These are phyloP conservation scores for Laticauda colubrina DNA, from an alignment of 2,113 vertebrate genomes.

Conservation along the genomic window DNA sequence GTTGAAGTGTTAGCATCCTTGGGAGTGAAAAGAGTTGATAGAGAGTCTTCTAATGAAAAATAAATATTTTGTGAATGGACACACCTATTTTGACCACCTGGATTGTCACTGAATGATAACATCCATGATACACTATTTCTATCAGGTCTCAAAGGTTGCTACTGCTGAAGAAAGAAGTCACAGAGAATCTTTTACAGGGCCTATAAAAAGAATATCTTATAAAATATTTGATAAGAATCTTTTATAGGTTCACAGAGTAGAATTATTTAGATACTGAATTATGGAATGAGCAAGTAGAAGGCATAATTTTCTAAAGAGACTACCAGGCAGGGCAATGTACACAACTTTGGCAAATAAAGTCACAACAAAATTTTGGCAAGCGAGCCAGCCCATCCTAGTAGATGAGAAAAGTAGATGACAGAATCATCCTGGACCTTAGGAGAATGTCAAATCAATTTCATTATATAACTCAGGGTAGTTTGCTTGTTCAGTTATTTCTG, in stretches of 20 bases:
- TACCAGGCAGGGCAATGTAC: not conserved
- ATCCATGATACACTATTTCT: not conserved
- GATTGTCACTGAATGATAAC: not conserved
- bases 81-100: not conserved
- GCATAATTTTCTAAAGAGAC: not conserved
- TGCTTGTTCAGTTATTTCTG: not conserved
- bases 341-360: not conserved
- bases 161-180: not conserved
- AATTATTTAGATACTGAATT: not conserved
- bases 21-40: not conserved
- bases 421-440: not conserved
- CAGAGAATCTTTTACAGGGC: not conserved
- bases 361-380: not conserved
- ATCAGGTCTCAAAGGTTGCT: not conserved
- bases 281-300: not conserved
- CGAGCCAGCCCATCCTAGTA: not conserved
- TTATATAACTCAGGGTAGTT: not conserved
- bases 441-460: not conserved
- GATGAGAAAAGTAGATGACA: not conserved
- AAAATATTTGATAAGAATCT: not conserved
- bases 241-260: not conserved
- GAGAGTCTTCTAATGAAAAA: not conserved
- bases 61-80: not conserved
- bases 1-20: not conserved
- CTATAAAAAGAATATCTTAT: not conserved